Conservation (phyloP, 2,888 invertebrate genomes). For the Cerceris rybyensis region DNA sequence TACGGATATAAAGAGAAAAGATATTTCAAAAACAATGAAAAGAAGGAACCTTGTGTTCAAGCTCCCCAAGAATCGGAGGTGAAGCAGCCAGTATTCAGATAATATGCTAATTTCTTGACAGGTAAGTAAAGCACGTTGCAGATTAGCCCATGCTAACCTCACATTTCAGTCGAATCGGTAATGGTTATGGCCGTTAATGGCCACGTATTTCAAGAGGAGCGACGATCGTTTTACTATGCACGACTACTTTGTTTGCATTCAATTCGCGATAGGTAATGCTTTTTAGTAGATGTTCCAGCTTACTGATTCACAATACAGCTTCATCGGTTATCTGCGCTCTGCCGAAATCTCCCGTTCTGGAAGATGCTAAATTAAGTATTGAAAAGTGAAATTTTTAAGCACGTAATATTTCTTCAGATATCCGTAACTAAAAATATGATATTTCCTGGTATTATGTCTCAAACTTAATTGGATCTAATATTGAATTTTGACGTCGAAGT, state of each 20-base stretch:
- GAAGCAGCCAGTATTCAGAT: slow-evolving; percentile 61
- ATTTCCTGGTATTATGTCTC: no score
- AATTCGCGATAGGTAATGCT: slow-evolving; percentile 53
- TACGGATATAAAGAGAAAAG: not conserved
- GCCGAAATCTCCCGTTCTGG: slow-evolving; percentile 30
- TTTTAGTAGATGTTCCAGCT: slow-evolving; percentile 42
- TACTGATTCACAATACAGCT: slow-evolving; percentile 46
- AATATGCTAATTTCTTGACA: slow-evolving; percentile 72
- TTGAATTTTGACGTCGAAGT: no score
- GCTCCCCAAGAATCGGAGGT: slow-evolving; percentile 54
- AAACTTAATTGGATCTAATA: no score
- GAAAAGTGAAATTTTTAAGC: no score
- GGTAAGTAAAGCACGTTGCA: slow-evolving; percentile 67
- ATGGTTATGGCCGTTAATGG: slow-evolving; percentile 80
- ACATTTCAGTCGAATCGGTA: slow-evolving; percentile 77
- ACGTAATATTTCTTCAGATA: no score
- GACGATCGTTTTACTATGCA: slow-evolving; percentile 60
- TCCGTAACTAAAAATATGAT: no score
- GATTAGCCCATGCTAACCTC: slow-evolving; percentile 61
- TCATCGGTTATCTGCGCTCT: slow-evolving; percentile 36
- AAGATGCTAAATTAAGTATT: not conserved
- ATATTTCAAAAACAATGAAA: slow-evolving; percentile 13
- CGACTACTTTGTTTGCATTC: slow-evolving; percentile 48
- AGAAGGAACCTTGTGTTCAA: slow-evolving; percentile 29
- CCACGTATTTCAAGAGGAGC: slow-evolving; percentile 74